A percentile compares a stretch with the other conserved stretches of the same genome.
These are phyloP conservation scores for Rostrhamus sociabilis DNA, from an alignment of 2,797 vertebrate genomes.

Conservation along the genomic window DNA sequence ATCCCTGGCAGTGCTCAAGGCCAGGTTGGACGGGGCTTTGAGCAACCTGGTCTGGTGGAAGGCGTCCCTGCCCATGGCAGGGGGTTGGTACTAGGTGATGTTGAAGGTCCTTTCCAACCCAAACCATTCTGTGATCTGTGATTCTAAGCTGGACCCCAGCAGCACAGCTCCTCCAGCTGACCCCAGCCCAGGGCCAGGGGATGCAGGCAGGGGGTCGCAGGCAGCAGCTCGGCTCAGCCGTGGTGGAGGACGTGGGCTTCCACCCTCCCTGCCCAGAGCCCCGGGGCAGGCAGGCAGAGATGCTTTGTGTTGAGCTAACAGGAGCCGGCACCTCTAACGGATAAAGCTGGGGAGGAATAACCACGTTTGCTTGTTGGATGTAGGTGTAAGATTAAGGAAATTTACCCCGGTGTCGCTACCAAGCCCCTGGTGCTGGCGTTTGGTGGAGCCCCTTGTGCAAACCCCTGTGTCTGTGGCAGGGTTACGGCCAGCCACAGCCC, in stretches of 20 bases:
- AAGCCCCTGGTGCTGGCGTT: not conserved
- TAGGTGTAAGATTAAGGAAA: not conserved
- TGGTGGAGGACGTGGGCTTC: not conserved
- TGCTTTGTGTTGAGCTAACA: not conserved
- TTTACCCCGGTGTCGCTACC: fast-evolving
- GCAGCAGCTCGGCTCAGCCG: no score
- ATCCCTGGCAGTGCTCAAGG: no score
- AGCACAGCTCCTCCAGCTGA: not conserved
- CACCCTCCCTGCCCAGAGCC: not conserved
- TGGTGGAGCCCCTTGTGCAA: not conserved
- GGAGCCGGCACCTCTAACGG: not conserved
- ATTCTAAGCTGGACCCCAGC: not conserved
- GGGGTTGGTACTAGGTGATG: no score
- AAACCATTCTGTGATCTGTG: no score
- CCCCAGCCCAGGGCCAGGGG: not conserved
- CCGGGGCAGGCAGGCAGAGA: not conserved
- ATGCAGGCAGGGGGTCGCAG: not conserved
- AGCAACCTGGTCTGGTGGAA: no score
- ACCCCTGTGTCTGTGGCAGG: no score
- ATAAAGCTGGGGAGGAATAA: not conserved
- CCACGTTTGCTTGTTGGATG: not conserved
- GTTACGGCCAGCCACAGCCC: not conserved
- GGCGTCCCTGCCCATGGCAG: no score
- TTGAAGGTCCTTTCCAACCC: no score
- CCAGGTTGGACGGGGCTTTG: no score